Conservation (phyloP, 2,797 vertebrate species). For the Peromyscus eremicus region DNA sequence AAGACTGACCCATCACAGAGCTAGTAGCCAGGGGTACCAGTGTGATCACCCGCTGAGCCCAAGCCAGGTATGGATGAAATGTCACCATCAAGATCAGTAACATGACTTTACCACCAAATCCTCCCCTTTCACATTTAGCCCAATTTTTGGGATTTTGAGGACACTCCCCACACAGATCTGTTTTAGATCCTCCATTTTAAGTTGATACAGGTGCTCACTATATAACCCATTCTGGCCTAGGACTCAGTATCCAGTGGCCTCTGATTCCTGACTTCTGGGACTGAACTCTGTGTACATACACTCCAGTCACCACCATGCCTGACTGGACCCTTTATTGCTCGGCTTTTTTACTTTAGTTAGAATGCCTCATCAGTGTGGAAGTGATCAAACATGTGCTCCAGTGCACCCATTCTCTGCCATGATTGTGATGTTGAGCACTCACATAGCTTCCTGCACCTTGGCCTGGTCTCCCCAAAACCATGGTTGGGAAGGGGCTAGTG, state of each 20-base stretch:
- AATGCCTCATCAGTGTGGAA: neutral
- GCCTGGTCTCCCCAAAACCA: neutral
- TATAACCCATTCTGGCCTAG: too few species aligned
- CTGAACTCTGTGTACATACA: neutral
- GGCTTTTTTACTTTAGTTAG: neutral
- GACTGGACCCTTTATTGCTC: neutral
- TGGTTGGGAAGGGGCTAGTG: constrained; percentile 89
- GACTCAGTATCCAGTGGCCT: neutral
- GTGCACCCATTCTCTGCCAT: neutral
- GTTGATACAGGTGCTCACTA: neutral
- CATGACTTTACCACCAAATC: neutral
- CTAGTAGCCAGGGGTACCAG: neutral
- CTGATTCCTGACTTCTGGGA: neutral
- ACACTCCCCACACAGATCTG: neutral
- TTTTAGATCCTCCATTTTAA: neutral
- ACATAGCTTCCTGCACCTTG: neutral
- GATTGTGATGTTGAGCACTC: neutral
- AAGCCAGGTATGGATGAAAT: neutral
- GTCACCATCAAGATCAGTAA: neutral
- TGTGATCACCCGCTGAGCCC: neutral
- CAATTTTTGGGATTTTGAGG: neutral
- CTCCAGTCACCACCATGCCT: neutral
- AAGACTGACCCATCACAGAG: neutral
- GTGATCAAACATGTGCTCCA: neutral
- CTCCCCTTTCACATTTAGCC: neutral